phyloP scores from a whole-genome alignment of 2,113 vertebrate genomes.

The Rostratula benghalensis region DNA sequence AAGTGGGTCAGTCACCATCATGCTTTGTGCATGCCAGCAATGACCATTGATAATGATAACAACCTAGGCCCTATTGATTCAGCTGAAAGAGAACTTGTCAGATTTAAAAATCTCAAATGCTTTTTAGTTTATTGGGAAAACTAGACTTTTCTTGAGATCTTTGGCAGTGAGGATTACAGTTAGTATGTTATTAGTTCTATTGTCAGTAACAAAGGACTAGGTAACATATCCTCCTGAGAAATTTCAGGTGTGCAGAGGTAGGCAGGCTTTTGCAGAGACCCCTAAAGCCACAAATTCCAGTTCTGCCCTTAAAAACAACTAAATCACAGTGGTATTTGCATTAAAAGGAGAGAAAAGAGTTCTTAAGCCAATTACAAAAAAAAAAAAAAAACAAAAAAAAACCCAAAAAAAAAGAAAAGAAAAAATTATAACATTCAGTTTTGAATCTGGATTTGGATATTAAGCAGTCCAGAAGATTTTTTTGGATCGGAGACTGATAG shows the following conservation, averaged over 20 bases:
- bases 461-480: neutral
- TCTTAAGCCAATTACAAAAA: neutral
- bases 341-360: neutral
- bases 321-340: neutral
- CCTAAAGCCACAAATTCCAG: neutral
- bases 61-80: neutral
- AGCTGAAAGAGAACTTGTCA: neutral
- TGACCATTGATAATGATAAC: neutral
- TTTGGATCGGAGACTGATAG: neutral
- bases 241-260: neutral
- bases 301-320: neutral
- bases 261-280: neutral
- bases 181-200: neutral
- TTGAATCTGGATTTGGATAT: neutral
- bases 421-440: neutral
- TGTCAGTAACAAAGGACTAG: neutral
- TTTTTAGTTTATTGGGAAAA: neutral
- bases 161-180: neutral
- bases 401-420: too few species aligned
- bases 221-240: neutral
- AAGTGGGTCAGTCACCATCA: neutral
- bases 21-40: fast-evolving
- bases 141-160: neutral
- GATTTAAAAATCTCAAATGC: neutral
- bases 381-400: neutral